Base-by-base conservation (phyloP, 35 echinoderm and acorn worm genomes). In the Apostichopus japonicus region DNA sequence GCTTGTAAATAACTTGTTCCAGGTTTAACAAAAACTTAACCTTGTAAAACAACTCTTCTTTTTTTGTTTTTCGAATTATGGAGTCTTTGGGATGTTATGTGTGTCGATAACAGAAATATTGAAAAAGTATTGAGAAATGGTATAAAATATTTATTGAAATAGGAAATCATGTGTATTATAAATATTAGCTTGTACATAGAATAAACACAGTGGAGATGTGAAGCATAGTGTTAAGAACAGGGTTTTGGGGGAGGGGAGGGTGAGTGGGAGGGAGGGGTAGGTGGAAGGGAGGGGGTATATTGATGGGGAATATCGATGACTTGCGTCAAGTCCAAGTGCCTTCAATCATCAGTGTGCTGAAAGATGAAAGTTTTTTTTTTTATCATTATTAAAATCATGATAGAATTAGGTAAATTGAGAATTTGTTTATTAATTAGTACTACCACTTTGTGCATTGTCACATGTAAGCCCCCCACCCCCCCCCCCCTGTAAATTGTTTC, bases 1-100 rank as follows among this genome's bases (percentile, higher is more conserved):
- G 57, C 13, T 61, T 61, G 57, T 61, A 61, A 61, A 61, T 61
- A 61, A 61, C 57, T 61, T 61, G 57, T 61, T 61, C 57, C 57
- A 44, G 33, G 33, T 44, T 25, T 67, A 4, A 19, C 19, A 17
- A 67, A 67, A 67, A 67, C 63, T 67, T 67, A 67, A 67, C 63
- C 33, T 44, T 44, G 63, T 67, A 67, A 67, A 19, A 67, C 63
- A 67, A 67, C 63, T 67, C 63, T 67, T 65, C 63, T 67, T 67
- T 67, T 55, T 54, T 83, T 83, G 10, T 83, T 55, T 83, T 55
- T 55, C 8, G 14, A 52, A 14, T 17, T 54, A 83, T 83, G n/a
- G 79, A 83, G 79, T 83, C 79, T 83, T 83, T 83, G 54, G 79
- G 79, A 83, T 83, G 79, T 16, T 80, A 55, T 53, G 15, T 83